Base-by-base conservation (phyloP, 2,888 invertebrate genomes). In the Lamproptera curius region DNA sequence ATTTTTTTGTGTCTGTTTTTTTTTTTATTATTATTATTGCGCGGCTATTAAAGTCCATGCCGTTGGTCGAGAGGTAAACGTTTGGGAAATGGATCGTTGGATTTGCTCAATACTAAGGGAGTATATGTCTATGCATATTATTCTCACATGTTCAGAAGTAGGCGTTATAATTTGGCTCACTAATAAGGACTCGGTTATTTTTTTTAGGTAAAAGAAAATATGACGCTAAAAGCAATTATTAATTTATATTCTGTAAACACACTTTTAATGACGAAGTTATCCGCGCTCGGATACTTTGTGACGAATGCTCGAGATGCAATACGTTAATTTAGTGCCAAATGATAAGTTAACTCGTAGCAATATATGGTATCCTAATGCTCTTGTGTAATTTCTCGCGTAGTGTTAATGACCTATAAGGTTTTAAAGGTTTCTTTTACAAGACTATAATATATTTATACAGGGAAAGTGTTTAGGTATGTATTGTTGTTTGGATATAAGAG, bases 271-370 rank as follows among this genome's bases (percentile, higher is more conserved):
- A 76, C 70, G 61, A 55, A 61, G 73, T 76, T 75, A 76, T 74
- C 76, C 73, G 73, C 76, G 70, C 76, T 70, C 73, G 74, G 71
- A 73, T 73, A 77, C 65, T 73, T 75, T 74, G 79, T 75, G 80
- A 77, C 73, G 76, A 75, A 83, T 77, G 82, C 76, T 82, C 83
- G 83, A 80, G 76, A 84, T 84, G 86, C 85, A 85, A 86, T 87
- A 87, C 84, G 83, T 86, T 86, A 85, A 79, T 85, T 86, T 87
- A 86, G 87, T 87, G 87, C 87, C 87, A 87, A 87, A 87, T 86
- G 85, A 86, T 86, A 86, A 86, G 82, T 87, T 86, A 83, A 85
- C 86, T 86, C 72, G 84, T 87, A 87, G 86, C 86, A 77, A 84
- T 86, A 85, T 83, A 78, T 76, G 70, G 77, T 84, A 83, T 79